A percentile compares a stretch with the other conserved stretches of the same genome.
phyloP scores from a whole-genome alignment of 2,888 invertebrate species.

The Pycnomerus fuliginosus region DNA sequence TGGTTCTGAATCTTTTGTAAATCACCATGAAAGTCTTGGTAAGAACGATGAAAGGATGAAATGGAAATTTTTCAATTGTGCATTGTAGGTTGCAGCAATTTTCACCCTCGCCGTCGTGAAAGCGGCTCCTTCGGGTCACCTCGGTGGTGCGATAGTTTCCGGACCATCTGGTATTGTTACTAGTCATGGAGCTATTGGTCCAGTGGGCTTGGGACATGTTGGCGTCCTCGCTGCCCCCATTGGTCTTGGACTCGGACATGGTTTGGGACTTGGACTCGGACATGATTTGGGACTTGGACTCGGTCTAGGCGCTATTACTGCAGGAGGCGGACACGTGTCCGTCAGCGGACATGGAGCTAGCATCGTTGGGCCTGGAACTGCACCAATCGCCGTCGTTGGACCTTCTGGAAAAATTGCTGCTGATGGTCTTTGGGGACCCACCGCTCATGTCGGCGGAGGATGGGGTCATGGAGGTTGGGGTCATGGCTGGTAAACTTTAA shows the following conservation, averaged over 20 bases:
- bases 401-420: constrained; percentile 39
- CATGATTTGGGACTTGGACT: constrained; percentile 14
- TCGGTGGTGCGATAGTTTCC: constrained; percentile 9
- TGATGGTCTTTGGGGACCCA: constrained; percentile 40
- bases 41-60: too few species aligned
- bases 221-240: constrained; percentile 22
- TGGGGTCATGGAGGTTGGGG: constrained; percentile 2
- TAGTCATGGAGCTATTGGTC: constrained; percentile 14
- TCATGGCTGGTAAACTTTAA: constrained; percentile 7
- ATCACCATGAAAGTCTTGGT: too few species aligned
- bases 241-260: constrained; percentile 8
- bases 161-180: constrained; percentile 19
- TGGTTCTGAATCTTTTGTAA: too few species aligned
- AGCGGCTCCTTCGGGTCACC: constrained; percentile 27
- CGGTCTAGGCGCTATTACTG: constrained; percentile 19
- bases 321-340: constrained; percentile 31
- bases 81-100: constrained; percentile 22
- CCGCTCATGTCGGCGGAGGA: constrained; percentile 18
- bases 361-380: constrained; percentile 40
- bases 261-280: constrained; percentile 13
- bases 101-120: constrained; percentile 25
- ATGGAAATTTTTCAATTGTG: too few species aligned
- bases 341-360: constrained; percentile 40
- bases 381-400: constrained; percentile 37
- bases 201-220: constrained; percentile 12